phyloP scores from a whole-genome alignment of 2,113 vertebrate genomes.

The Psilopsiagon aymara region DNA sequence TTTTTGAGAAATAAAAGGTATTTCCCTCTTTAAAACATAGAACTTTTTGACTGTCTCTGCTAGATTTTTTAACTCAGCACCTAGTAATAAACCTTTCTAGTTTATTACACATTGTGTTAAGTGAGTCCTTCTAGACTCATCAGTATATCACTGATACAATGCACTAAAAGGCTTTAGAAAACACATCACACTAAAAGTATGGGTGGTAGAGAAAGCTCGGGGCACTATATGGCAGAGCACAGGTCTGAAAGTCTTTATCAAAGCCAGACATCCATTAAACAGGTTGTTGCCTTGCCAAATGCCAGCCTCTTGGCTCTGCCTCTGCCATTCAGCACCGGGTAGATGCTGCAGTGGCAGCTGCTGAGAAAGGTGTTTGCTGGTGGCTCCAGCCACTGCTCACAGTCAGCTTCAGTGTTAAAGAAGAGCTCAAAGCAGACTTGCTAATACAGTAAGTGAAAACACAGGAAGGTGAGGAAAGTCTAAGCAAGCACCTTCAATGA shows the following conservation, averaged over 20 bases:
- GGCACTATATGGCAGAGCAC: not conserved
- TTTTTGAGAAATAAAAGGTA: not conserved
- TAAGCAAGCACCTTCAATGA: rapidly evolving
- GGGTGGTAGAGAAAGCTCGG: not conserved
- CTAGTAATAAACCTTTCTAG: not conserved
- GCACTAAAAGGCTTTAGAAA: conserved; percentile 51
- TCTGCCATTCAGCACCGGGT: rapidly evolving
- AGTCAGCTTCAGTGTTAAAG: not conserved
- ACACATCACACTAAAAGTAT: not conserved
- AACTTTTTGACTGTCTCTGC: not conserved
- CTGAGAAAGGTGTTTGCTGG: not conserved
- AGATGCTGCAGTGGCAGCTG: rapidly evolving
- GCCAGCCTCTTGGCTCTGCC: not conserved
- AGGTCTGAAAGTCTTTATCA: not conserved
- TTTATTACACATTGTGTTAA: not conserved
- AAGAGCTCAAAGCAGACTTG: not conserved
- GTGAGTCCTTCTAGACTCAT: conserved; percentile 1
- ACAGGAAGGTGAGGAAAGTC: not conserved
- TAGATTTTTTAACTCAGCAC: not conserved
- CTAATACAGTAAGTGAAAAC: not conserved
- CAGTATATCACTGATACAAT: not conserved
- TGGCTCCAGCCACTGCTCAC: not conserved
- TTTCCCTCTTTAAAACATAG: not conserved
- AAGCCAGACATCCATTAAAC: not conserved
- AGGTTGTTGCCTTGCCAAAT: not conserved